Base-by-base conservation (phyloP, 2,113 vertebrate species). In the Picathartes gymnocephalus region DNA sequence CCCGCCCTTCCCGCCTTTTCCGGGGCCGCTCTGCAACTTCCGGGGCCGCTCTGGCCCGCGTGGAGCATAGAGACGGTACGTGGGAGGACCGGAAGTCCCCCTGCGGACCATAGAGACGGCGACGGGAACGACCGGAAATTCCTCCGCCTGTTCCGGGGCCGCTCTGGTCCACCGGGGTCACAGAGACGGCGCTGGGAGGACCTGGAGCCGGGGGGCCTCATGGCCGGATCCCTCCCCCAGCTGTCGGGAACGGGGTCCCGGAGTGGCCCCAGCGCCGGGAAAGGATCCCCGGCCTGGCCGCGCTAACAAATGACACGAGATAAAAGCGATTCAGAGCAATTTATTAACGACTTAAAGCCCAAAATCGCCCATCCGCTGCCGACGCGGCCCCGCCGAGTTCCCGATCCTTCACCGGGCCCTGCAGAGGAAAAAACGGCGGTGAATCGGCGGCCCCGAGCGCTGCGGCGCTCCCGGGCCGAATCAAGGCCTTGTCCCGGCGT, bases 301-400 rank as follows among this genome's bases (percentile, higher is more conserved):
- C 7, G 6, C 6, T 0, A 21, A 7, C 7, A 18, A 19, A 45
- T 18, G 0, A 14, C 39, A 31, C 1, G 16, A 47, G 1, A 31
- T 5, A 1, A 1, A 7, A 9, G 4, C 0, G 2, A 1, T 54
- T 69, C 0, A 1, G 0, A 33, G 0, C 4, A 1, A 0, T 68
- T 82, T 82, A 68, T 54, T 68, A 25, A 7, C 0, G 10, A 13
- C 14, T 30, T 11, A 2, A 30, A 13, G 1, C 1, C 5, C 0
- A 37, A 44, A 45, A 4, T 6, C 2, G 1, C 3, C 2, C 14
- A 3, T 19, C 3, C 5, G 7, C 0, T 4, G 8, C 1, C 8
- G 27, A 9, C 30, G 17, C 19, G 4, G 13, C 39, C 7, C 4
- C 7, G 11, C 9, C 15, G 11, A 2, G 40, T 2, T 48, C 10